Percentiles rank a stretch among this genome's conserved stretches.
Evolutionary conservation across 1,140 invertebrate genomes (phyloP).

Genomic region (Aleiodes sp.): DNA sequence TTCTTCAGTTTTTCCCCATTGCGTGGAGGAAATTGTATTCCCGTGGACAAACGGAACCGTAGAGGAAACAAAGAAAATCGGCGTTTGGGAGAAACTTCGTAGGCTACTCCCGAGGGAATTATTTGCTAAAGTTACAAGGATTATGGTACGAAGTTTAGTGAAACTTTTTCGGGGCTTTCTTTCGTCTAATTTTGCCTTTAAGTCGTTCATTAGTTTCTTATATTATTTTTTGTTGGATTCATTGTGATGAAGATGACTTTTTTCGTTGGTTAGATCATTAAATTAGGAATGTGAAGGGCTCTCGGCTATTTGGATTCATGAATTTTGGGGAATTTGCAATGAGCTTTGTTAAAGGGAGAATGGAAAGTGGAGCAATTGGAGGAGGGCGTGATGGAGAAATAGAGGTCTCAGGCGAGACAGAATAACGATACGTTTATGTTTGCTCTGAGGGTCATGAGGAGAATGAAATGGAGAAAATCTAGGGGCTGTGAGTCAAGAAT

Average conservation of each 20-base stretch:
- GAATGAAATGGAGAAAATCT: too few species aligned
- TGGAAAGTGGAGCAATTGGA: background rate
- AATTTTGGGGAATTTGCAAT: constrained; percentile 11
- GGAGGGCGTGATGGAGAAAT: background rate
- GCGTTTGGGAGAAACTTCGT: background rate
- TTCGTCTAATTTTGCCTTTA: background rate
- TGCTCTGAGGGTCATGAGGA: too few species aligned
- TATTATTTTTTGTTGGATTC: constrained; percentile 1
- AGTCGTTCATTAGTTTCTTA: background rate
- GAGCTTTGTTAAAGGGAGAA: background rate
- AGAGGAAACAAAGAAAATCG: background rate
- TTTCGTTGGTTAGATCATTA: too few species aligned
- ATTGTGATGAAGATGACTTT: too few species aligned
- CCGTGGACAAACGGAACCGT: background rate
- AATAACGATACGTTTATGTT: too few species aligned
- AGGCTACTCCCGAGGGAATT: background rate
- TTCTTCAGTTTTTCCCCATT: background rate
- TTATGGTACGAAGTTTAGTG: constrained; percentile 12
- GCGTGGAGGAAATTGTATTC: background rate
- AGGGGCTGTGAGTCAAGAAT: too few species aligned
- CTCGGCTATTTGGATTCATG: constrained; percentile 40
- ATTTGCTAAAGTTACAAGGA: constrained; percentile 23
- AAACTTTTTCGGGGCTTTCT: background rate
- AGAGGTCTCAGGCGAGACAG: background rate
- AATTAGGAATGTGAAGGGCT: too few species aligned